Conservation (phyloP, 2,888 invertebrate species). For the Drosophila atripex region DNA sequence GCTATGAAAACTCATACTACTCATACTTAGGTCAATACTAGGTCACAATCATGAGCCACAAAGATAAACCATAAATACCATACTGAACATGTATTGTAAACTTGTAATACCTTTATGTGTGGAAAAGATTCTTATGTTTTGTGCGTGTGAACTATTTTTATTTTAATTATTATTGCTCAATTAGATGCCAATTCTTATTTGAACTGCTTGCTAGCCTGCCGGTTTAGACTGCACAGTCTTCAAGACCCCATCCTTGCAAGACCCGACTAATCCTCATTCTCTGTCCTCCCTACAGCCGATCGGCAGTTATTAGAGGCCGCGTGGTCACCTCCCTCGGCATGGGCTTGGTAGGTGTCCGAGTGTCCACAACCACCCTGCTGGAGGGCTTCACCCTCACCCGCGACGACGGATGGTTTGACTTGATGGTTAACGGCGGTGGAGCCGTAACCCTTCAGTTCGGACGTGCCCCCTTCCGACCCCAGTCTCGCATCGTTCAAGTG, state of each 20-base stretch:
- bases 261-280: conserved; percentile 52
- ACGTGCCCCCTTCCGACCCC: conserved; percentile 94
- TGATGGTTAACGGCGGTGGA: conserved; percentile 99
- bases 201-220: conserved; percentile 69
- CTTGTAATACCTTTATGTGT: conserved; percentile 82
- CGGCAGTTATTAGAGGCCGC: conserved; percentile 97
- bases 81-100: conserved; percentile 62
- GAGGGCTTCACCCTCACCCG: conserved; percentile 98
- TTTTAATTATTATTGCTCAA: conserved; percentile 67
- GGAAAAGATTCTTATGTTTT: conserved; percentile 80
- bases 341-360: conserved; percentile 97
- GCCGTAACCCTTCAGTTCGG: conserved; percentile 98
- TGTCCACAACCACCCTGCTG: conserved; percentile 95
- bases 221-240: conserved; percentile 21
- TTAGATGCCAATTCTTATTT: conserved; percentile 65
- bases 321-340: conserved; percentile 96
- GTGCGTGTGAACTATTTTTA: conserved; percentile 81
- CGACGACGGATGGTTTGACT: conserved; percentile 98
- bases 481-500: conserved; percentile 94
- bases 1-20: conserved; percentile 58
- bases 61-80: conserved; percentile 34
- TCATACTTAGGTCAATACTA: conserved; percentile 68
- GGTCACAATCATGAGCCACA: conserved; percentile 61
- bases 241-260: conserved; percentile 35
- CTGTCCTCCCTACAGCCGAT: conserved; percentile 88